phyloP scores from a whole-genome alignment of 2,888 invertebrate species.

The Lutraria lutraria region DNA sequence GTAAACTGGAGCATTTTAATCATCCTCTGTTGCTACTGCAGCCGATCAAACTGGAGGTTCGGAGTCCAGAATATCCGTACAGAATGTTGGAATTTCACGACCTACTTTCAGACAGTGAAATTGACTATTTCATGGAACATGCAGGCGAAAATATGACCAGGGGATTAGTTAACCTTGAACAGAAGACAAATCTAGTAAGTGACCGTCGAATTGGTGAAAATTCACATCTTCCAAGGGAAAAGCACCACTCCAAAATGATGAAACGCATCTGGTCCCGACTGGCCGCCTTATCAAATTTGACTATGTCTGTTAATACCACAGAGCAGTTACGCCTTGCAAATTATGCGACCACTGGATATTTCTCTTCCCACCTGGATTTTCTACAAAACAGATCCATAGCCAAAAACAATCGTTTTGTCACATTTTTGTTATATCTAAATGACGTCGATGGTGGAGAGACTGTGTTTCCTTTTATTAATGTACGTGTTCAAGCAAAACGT shows the following conservation, averaged over 20 bases:
- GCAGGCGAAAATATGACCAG: background rate
- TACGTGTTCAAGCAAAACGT: constrained; percentile 1
- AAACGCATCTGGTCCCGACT: background rate
- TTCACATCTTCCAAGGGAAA: background rate
- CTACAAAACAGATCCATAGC: background rate
- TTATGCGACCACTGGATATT: constrained; percentile 21
- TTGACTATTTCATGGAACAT: background rate
- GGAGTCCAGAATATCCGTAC: constrained; percentile 12
- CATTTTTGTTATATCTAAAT: constrained; percentile 23
- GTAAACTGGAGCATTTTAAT: background rate
- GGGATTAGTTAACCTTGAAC: background rate
- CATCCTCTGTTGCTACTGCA: constrained; percentile 7
- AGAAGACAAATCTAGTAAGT: background rate
- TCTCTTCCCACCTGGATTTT: constrained; percentile 7
- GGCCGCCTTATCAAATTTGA: constrained; percentile 14
- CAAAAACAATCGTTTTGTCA: constrained; percentile 9
- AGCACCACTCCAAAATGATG: background rate
- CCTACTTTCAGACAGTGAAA: constrained; percentile 20
- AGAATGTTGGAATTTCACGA: constrained; percentile 18
- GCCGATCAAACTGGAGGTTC: constrained; percentile 15
- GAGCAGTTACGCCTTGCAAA: background rate
- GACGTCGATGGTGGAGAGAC: constrained; percentile 24
- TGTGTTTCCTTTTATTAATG: constrained; percentile 22
- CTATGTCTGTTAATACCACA: background rate
- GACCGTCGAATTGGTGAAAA: constrained; percentile 5